Percentiles rank a stretch among this genome's conserved stretches.
phyloP scores from a whole-genome alignment of 2,888 invertebrate genomes.

The Sarcophaga caerulescens region DNA sequence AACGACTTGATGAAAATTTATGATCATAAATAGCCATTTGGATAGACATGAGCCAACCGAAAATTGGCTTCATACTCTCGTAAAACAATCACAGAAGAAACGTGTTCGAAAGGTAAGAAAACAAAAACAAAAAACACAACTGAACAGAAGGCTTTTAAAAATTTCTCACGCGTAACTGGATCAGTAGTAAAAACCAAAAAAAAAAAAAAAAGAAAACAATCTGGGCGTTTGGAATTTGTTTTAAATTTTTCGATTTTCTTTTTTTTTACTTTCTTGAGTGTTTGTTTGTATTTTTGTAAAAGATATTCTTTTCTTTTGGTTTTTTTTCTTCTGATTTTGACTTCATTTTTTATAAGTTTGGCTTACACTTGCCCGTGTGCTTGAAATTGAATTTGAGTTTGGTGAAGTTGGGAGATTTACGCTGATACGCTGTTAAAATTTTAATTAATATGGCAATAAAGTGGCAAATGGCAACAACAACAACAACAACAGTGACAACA shows the following conservation, averaged over 20 bases:
- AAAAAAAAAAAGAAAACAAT: conserved; percentile 2
- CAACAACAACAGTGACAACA: background rate
- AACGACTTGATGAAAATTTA: conserved; percentile 53
- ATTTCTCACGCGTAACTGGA: conserved; percentile 80
- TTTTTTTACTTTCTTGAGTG: background rate
- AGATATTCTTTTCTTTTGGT: conserved; percentile 28
- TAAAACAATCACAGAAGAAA: conserved; percentile 22
- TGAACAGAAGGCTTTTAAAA: conserved; percentile 55
- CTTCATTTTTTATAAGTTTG: conserved; percentile 4
- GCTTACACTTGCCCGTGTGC: background rate
- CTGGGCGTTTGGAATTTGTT: conserved; percentile 43
- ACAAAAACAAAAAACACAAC: background rate
- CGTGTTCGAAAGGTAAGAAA: conserved; percentile 64
- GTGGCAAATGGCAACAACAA: conserved; percentile 2
- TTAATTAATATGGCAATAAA: conserved; percentile 73
- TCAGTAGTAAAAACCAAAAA: conserved; percentile 65
- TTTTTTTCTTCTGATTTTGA: background rate
- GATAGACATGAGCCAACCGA: conserved; percentile 18
- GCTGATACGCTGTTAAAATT: conserved; percentile 76
- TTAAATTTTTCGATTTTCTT: conserved; percentile 6
- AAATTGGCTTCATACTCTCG: background rate
- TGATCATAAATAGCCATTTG: conserved; percentile 49
- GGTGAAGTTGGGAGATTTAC: conserved; percentile 60
- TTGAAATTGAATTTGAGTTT: conserved; percentile 31
- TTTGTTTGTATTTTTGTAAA: conserved; percentile 40